These are phyloP conservation scores for Dicyrtoma fusca DNA, from an alignment of 2,888 invertebrate genomes.

Conservation along the genomic window DNA sequence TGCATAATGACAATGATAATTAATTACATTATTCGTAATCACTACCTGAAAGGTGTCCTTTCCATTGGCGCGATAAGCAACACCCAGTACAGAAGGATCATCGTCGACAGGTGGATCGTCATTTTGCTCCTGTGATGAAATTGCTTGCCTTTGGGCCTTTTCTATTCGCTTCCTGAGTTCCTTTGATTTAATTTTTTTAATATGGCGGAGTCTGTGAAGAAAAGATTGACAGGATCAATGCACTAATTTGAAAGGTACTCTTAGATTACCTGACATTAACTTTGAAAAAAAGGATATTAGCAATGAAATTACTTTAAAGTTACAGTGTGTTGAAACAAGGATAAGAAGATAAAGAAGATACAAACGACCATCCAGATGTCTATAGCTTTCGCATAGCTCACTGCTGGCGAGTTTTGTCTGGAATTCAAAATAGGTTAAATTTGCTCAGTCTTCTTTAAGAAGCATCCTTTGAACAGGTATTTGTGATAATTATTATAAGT, in stretches of 20 bases:
- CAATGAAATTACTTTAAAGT: constrained; percentile 43
- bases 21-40: no score
- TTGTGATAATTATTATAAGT: neutral
- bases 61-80: neutral
- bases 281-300: no score
- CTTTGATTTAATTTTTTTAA: neutral
- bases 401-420: constrained; percentile 53
- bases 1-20: no score
- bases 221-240: neutral
- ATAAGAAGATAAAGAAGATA: constrained; percentile 50
- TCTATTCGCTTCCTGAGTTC: neutral
- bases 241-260: neutral
- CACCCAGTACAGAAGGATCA: neutral
- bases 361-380: constrained; percentile 55
- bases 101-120: neutral
- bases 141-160: constrained; percentile 43
- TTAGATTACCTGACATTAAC: no score
- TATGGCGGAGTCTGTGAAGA: constrained; percentile 1
- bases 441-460: neutral
- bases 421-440: neutral
- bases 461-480: neutral
- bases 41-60: neutral
- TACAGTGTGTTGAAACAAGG: constrained; percentile 48
- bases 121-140: neutral
- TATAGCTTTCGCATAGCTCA: constrained; percentile 51